These are phyloP conservation scores for Lampropteryx suffumata DNA, from an alignment of 2,888 invertebrate species.

Conservation along the genomic window DNA sequence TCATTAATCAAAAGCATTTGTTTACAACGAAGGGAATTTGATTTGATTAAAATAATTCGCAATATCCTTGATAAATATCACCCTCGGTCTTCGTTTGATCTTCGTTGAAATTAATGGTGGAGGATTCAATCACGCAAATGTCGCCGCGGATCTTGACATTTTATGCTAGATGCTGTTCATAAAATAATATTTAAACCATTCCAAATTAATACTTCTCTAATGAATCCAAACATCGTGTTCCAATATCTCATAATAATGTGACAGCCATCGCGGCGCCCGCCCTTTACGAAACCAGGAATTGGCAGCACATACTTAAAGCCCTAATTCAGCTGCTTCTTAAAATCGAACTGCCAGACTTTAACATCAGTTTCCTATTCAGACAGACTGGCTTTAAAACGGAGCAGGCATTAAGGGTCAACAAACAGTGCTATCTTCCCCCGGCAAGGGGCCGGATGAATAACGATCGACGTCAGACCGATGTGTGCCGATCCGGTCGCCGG, in stretches of 20 bases:
- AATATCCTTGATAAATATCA: slow-evolving; percentile 84
- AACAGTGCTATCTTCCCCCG: slow-evolving; percentile 64
- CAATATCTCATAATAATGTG: too few relatives aligned
- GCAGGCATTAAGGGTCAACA: slow-evolving; percentile 54
- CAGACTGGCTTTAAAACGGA: slow-evolving; percentile 37
- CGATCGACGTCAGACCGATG: slow-evolving; percentile 79
- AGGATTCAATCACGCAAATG: slow-evolving; percentile 81
- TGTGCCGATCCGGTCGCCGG: slow-evolving; percentile 66
- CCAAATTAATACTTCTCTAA: slow-evolving; percentile 9
- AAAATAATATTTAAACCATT: slow-evolving; percentile 30
- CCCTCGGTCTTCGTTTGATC: slow-evolving; percentile 83
- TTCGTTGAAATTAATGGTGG: slow-evolving; percentile 80
- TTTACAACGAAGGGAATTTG: slow-evolving; percentile 83
- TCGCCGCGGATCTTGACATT: slow-evolving; percentile 58
- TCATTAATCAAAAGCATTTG: slow-evolving; percentile 84
- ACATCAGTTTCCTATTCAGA: slow-evolving; percentile 19
- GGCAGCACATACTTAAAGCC: background rate
- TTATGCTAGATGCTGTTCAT: slow-evolving; percentile 38
- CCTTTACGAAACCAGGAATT: too few relatives aligned
- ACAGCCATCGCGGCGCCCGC: too few relatives aligned
- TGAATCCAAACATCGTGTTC: too few relatives aligned
- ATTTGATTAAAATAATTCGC: slow-evolving; percentile 84
- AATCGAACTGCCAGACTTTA: slow-evolving; percentile 9
- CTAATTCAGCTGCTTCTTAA: background rate
- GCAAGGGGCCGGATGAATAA: slow-evolving; percentile 76